Base-by-base conservation (phyloP, 1,140 invertebrate genomes). In the Gryon sp. region DNA sequence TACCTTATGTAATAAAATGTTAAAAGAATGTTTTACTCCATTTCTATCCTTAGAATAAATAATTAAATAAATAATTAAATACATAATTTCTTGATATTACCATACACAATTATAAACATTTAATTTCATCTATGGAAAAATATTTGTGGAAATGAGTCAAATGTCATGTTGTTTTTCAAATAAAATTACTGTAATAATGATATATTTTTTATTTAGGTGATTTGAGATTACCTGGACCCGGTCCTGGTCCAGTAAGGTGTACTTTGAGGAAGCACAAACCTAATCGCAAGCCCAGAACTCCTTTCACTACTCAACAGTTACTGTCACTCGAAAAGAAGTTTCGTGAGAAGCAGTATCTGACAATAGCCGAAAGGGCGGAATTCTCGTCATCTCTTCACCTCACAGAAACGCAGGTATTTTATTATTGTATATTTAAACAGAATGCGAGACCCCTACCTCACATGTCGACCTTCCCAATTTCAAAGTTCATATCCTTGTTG, bases 301-400 rank as follows among this genome's bases (percentile, higher is more conserved):
- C 98, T 0, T 99, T 99, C 90, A 99, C 97, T 5, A 98, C 97
- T 1, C 96, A 98, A 85, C 98, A 99, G 85, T 90, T 99, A 14
- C 88, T 98, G 19, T 94, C 96, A 6, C 89, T 99, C 57, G 98
- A 99, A 89, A 95, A 95, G 89, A 99, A 99, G 90, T 99, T 99
- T 90, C 91, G 95, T 8, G 94, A 97, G 87, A 98, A 98, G 86
- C 97, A 98, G 88, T 99, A 99, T 89, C 89, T 99, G 46, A 96
- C 96, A 79, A 98, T 99, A 78, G 96, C 97, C 1, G 98, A 99
- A 86, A 89, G 98, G 48, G 98, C 98, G 0, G 98, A 99, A 87
- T 99, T 99, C 89, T 97, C 96, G 1, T 95, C 94, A 2, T 97
- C 95, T 0, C 90, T 99, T 22, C 93, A 96, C 80, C 91, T 99